phyloP scores from a whole-genome alignment of 2,113 vertebrate species.

The Upupa epops region DNA sequence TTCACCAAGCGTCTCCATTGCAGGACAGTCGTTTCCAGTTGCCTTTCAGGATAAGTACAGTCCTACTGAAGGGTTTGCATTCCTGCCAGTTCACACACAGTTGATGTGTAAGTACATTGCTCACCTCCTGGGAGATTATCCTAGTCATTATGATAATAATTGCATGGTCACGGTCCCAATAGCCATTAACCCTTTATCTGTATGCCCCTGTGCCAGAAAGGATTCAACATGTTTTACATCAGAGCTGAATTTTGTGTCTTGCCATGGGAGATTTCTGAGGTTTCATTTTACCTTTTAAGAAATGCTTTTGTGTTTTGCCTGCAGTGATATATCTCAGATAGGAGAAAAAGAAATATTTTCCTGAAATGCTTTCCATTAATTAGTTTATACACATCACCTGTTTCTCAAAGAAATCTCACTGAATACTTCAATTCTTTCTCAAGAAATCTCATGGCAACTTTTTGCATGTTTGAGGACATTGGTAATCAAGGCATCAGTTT shows the following conservation, averaged over 20 bases:
- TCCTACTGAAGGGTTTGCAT: background rate
- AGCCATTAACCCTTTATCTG: background rate
- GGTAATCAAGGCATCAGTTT: background rate
- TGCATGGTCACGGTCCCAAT: background rate
- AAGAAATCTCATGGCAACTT: background rate
- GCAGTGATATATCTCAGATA: background rate
- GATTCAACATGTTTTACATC: background rate
- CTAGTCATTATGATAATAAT: background rate
- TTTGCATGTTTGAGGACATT: background rate
- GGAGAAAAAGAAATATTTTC: background rate
- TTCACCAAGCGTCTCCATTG: background rate
- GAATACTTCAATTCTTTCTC: background rate
- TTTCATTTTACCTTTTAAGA: background rate
- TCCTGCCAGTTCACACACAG: background rate
- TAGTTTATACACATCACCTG: background rate
- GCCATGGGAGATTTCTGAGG: background rate
- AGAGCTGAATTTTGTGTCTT: background rate
- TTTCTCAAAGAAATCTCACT: background rate
- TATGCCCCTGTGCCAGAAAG: background rate
- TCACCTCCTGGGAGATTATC: background rate
- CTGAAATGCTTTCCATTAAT: background rate
- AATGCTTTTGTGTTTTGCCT: background rate
- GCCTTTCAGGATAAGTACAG: background rate
- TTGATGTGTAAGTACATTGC: background rate
- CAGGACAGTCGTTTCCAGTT: background rate